Conservation (phyloP, 1,140 invertebrate species). For the Trypoxylus dichotomus region DNA sequence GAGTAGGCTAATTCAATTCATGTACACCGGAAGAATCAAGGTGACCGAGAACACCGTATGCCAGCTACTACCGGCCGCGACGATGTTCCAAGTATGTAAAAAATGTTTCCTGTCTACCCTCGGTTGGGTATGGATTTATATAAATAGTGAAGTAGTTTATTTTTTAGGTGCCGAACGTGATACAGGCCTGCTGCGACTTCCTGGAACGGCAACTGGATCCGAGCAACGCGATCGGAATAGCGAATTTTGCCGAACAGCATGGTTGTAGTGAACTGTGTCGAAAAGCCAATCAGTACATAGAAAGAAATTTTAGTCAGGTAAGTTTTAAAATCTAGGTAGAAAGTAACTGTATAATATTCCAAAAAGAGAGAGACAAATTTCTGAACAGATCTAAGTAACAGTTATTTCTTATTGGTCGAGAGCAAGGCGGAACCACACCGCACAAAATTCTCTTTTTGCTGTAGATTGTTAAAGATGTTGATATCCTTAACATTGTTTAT, state of each 20-base stretch:
- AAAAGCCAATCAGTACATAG: constrained; percentile 87
- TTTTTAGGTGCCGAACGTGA: constrained; percentile 79
- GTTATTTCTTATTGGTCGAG: too few species aligned
- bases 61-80: constrained; percentile 85
- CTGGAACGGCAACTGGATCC: constrained; percentile 88
- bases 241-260: constrained; percentile 89
- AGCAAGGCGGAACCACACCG: too few species aligned
- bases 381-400: too few species aligned
- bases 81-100: constrained; percentile 82
- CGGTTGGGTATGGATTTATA: constrained; percentile 8
- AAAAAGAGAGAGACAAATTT: too few species aligned
- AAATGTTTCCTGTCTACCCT: constrained; percentile 1
- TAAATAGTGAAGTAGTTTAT: constrained; percentile 26
- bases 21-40: constrained; percentile 86
- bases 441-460: too few species aligned
- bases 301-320: constrained; percentile 85
- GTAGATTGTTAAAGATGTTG: too few species aligned
- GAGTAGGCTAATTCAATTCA: constrained; percentile 81
- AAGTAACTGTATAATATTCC: too few species aligned
- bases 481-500: too few species aligned
- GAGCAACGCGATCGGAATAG: constrained; percentile 91
- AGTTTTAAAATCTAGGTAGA: too few species aligned
- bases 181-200: constrained; percentile 88
- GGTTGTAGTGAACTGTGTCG: constrained; percentile 80
- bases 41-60: constrained; percentile 91